Conservation (phyloP, 2,797 vertebrate species). For the Menidia menidia region DNA sequence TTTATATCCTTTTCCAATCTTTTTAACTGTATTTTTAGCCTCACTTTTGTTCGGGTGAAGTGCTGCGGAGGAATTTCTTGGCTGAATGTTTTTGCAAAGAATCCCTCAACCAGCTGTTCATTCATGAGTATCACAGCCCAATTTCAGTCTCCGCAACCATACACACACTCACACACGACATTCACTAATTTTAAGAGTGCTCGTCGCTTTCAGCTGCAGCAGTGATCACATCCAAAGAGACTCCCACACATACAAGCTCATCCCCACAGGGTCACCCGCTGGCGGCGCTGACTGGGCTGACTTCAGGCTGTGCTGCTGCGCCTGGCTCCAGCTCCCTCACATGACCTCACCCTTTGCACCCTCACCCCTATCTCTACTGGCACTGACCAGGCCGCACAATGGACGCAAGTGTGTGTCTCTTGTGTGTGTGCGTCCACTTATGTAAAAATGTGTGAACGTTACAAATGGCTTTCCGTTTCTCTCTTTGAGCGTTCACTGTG, state of each 20-base stretch:
- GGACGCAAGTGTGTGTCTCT: conserved; percentile 53
- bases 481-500: conserved; percentile 6
- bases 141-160: conserved; percentile 1
- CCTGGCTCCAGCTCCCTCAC: conserved; percentile 76
- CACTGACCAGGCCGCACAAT: conserved; percentile 63
- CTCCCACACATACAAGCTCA: conserved; percentile 15
- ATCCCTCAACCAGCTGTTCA: conserved; percentile 25
- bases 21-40: conserved; percentile 1
- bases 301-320: conserved; percentile 52
- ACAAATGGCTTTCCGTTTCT: conserved; percentile 31
- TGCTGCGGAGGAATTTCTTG: conserved; percentile 10
- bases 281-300: conserved; percentile 44
- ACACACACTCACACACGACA: background rate
- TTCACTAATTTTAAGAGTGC: conserved; percentile 3
- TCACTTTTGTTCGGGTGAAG: conserved; percentile 16
- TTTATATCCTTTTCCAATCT: background rate
- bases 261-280: conserved; percentile 16
- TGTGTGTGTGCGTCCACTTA: conserved; percentile 25
- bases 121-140: conserved; percentile 4
- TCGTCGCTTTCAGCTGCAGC: conserved; percentile 5
- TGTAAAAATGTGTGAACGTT: conserved; percentile 39
- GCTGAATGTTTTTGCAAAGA: conserved; percentile 13
- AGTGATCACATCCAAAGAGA: conserved; percentile 28
- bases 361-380: conserved; percentile 52
- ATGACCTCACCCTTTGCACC: conserved; percentile 75